Conservation (phyloP, 2,797 vertebrate species). For the Betta splendens region DNA sequence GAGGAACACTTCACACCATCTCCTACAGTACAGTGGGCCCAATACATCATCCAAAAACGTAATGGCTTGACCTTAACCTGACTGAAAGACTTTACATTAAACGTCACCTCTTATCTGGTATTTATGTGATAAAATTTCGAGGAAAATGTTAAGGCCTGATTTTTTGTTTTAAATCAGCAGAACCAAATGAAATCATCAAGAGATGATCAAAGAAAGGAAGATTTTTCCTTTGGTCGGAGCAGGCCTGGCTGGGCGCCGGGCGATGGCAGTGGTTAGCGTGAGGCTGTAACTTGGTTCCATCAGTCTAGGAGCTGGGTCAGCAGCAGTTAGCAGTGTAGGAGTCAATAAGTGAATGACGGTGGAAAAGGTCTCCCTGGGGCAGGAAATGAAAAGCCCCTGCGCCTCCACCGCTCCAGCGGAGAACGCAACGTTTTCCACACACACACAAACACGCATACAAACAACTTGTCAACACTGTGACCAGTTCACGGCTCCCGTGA, state of each 20-base stretch:
- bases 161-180: no score
- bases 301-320: conserved; percentile 60
- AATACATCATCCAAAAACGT: no score
- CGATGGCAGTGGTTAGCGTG: conserved; percentile 20
- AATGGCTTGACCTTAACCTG: no score
- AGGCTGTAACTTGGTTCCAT: conserved; percentile 25
- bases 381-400: conserved; percentile 63
- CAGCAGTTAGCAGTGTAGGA: conserved; percentile 55
- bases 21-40: no score
- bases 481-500: conserved; percentile 62
- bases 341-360: conserved; percentile 63
- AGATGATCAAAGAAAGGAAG: no score
- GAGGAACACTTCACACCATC: no score
- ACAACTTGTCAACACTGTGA: conserved; percentile 54
- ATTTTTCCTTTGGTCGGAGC: no score
- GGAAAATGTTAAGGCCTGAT: no score
- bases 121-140: no score
- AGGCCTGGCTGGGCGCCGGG: background rate
- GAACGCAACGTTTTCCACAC: conserved; percentile 11
- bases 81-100: no score
- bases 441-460: conserved; percentile 29
- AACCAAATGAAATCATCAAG: no score
- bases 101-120: no score
- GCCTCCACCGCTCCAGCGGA: conserved; percentile 62
- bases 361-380: conserved; percentile 58